A percentile compares a stretch with the other conserved stretches of the same genome.
These are phyloP conservation scores for Caligus rogercresseyi DNA, from an alignment of 1,140 invertebrate species.

Conservation along the genomic window DNA sequence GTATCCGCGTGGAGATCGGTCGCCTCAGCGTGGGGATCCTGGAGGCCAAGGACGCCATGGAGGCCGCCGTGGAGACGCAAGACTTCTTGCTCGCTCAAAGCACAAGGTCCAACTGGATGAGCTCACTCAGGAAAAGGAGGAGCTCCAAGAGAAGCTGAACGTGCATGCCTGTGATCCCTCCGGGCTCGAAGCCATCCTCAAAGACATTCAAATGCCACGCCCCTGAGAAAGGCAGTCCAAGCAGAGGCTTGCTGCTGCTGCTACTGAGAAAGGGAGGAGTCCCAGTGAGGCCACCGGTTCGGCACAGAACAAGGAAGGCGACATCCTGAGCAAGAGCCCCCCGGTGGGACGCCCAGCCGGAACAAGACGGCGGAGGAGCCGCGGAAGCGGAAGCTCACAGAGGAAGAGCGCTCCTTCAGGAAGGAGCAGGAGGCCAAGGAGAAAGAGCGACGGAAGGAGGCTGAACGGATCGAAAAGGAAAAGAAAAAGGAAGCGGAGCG, in stretches of 20 bases:
- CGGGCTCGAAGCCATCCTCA: background rate
- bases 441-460: constrained; percentile 2
- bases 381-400: background rate
- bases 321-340: no score
- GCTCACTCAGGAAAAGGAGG: background rate
- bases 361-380: no score
- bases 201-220: background rate
- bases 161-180: background rate
- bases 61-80: background rate
- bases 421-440: constrained; percentile 12
- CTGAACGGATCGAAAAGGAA: constrained; percentile 8
- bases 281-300: background rate
- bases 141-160: background rate
- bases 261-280: background rate
- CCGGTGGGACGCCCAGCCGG: no score
- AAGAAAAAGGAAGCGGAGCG: constrained; percentile 6
- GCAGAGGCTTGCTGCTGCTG: background rate
- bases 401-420: constrained; percentile 9
- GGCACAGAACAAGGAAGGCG: no score
- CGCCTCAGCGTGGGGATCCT: background rate
- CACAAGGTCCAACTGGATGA: background rate
- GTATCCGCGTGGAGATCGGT: background rate
- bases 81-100: background rate
- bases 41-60: constrained; percentile 5
- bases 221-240: background rate